Evolutionary conservation across 1,140 invertebrate species (phyloP).

Genomic region (Heliconius nattereri): DNA sequence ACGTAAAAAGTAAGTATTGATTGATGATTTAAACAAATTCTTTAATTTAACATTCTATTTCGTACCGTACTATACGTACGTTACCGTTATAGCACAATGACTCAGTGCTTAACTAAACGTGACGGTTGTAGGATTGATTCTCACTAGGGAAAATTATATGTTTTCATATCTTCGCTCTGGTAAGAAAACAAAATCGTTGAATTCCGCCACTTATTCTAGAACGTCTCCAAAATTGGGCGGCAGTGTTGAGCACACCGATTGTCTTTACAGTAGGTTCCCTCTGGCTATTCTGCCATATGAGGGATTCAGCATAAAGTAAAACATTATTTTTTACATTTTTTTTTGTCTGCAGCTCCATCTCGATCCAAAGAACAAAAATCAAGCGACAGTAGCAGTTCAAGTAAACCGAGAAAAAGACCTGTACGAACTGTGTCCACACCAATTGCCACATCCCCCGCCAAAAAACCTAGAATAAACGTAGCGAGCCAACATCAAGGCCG

Average conservation of each 20-base stretch:
- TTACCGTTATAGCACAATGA: too few species aligned
- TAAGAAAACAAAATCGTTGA: too few species aligned
- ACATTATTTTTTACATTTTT: conserved; percentile 16
- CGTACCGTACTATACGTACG: too few species aligned
- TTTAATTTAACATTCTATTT: background rate
- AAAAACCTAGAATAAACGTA: conserved; percentile 55
- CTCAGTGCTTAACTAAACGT: too few species aligned
- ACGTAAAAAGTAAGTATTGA: conserved; percentile 58
- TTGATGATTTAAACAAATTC: background rate
- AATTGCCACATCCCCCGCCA: conserved; percentile 53
- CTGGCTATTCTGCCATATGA: background rate
- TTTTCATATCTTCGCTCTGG: too few species aligned
- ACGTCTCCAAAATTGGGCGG: too few species aligned
- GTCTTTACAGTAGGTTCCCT: too few species aligned
- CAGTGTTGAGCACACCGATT: too few species aligned
- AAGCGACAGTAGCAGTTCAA: conserved; percentile 68
- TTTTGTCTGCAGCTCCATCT: conserved; percentile 52
- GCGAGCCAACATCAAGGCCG: conserved; percentile 70
- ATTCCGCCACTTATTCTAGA: too few species aligned
- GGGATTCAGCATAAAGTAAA: background rate
- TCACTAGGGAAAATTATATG: too few species aligned
- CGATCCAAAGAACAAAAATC: conserved; percentile 70
- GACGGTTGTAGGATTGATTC: too few species aligned
- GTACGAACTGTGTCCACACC: conserved; percentile 61
- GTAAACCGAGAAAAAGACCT: conserved; percentile 69